A percentile compares a stretch with the other conserved stretches of the same genome.
Evolutionary conservation across 2,797 vertebrate genomes (phyloP).

Genomic region (Petrocephalus schoutedeni): DNA sequence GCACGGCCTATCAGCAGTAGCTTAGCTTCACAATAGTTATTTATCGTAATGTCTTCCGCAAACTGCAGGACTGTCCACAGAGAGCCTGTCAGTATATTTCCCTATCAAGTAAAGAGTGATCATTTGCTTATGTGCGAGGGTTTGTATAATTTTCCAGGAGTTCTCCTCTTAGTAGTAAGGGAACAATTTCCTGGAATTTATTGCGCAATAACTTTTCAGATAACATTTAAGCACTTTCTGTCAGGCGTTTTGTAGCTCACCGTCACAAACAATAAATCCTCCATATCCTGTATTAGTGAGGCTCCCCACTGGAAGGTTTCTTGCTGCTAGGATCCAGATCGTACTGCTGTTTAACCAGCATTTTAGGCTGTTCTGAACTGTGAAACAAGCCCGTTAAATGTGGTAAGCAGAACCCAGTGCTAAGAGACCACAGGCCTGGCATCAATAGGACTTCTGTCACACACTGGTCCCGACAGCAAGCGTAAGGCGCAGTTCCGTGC

Average conservation of each 20-base stretch:
- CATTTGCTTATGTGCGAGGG: neutral
- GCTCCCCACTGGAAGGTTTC: neutral
- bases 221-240: neutral
- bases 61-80: neutral
- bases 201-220: neutral
- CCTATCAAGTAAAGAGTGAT: neutral
- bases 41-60: neutral
- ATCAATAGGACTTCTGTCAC: neutral
- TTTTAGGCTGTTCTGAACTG: neutral
- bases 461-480: neutral
- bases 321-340: neutral
- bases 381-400: neutral
- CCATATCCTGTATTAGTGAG: neutral
- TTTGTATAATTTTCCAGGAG: neutral
- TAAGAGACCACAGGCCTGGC: neutral
- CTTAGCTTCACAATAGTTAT: neutral
- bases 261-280: slow-evolving; percentile 1
- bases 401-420: neutral
- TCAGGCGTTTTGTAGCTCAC: neutral
- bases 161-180: neutral
- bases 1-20: neutral
- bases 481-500: no score
- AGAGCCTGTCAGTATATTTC: neutral
- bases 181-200: neutral
- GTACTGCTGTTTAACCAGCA: neutral